These are phyloP conservation scores for Pogonocichla stellata DNA, from an alignment of 2,113 vertebrate genomes.

Conservation along the genomic window DNA sequence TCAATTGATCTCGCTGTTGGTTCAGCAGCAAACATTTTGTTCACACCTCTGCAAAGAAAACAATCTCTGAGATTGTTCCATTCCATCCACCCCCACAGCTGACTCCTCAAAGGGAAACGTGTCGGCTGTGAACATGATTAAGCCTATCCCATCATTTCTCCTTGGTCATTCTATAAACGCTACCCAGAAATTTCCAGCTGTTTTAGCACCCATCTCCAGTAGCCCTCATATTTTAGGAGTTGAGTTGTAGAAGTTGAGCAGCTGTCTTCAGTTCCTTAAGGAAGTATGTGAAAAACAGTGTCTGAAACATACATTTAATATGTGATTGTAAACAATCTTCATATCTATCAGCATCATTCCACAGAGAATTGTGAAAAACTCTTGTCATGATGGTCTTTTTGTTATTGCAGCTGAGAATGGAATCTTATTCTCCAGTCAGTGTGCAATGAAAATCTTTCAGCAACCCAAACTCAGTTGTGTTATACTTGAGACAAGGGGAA, in stretches of 20 bases:
- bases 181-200: background rate
- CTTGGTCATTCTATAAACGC: background rate
- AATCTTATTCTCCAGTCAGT: background rate
- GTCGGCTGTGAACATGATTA: background rate
- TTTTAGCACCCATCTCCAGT: background rate
- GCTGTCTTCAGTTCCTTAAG: background rate
- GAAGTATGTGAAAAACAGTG: background rate
- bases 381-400: background rate
- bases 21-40: background rate
- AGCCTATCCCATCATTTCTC: background rate
- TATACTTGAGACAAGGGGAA: background rate
- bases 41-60: background rate
- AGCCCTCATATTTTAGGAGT: background rate
- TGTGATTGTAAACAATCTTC: background rate
- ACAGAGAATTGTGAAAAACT: background rate
- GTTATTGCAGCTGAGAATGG: background rate
- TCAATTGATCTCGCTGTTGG: background rate
- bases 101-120: background rate
- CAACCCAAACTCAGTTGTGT: background rate
- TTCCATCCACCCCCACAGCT: background rate
- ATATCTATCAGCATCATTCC: background rate
- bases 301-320: background rate
- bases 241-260: rapidly evolving
- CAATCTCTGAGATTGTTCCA: background rate
- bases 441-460: background rate